Evolutionary conservation across 2,797 vertebrate genomes (phyloP), one percentile per base, ranked within the genome.

Genomic region (Aldrovandia affinis): DNA sequence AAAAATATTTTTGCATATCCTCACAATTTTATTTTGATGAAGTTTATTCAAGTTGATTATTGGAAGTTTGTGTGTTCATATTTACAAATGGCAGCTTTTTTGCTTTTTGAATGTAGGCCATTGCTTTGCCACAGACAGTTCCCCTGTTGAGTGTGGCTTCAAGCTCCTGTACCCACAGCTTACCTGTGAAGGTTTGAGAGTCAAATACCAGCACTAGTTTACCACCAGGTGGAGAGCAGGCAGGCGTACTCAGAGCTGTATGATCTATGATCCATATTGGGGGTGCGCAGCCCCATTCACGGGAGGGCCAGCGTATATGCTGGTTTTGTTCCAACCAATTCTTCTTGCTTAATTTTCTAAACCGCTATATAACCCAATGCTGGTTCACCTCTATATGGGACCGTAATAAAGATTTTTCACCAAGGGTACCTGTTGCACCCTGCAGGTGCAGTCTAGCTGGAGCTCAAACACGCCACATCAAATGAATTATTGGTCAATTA

Each of bases 81-180:
- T 65, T 77, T 89, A 86, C 88, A 87, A 44, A 44, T 88, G 89
- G 87, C 89, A 92, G 87, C 89, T 92, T 92, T 84, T 88, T 3
- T 22, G 65, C 15, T 28, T 42, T 81, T 59, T 50, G 36, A 84
- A 50, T 84, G 65, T 54, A 59, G 39, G 55, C n/a, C 70, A 52
- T 81, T 57, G 36, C 25, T 28, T 39, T 59, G 39, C 36, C 4
- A 7, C 39, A 10, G 25, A 47, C 47, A 42, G 73, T 77, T 39
- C 22, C 42, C 47, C 42, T 14, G 18, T 57, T 57, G n/a, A n/a
- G 73, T 47, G 7, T 25, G 25, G 39, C 39, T 77, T 47, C 39
- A 47, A 47, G 73, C 73, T 47, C 22, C 22, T 25, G 73, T 42
- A 9, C 30, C 22, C 68, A 20, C 73, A 12, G 22, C 10, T 77